Conservation (phyloP, 2,888 invertebrate genomes). For the Ectemnius cavifrons region DNA sequence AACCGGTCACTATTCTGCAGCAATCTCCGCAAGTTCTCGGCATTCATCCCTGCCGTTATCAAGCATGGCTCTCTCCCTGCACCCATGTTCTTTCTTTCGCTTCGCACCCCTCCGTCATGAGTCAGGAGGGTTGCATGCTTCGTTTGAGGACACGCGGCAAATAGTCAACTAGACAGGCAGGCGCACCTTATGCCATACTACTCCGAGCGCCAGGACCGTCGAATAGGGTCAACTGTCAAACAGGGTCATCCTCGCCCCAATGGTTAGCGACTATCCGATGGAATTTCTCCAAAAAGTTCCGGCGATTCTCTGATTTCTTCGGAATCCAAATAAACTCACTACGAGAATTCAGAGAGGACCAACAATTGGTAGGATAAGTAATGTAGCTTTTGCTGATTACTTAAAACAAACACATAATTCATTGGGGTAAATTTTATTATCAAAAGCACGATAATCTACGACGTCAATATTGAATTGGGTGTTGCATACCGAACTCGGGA, state of each 20-base stretch:
- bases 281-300: constrained; percentile 33
- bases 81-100: constrained; percentile 8
- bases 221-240: constrained; percentile 71
- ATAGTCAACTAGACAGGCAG: constrained; percentile 17
- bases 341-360: no score
- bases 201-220: constrained; percentile 54
- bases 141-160: constrained; percentile 22
- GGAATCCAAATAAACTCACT: background rate
- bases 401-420: background rate
- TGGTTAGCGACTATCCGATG: constrained; percentile 16
- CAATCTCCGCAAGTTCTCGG: constrained; percentile 34
- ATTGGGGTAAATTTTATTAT: background rate
- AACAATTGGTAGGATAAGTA: no score
- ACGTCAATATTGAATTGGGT: no score
- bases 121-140: constrained; percentile 14
- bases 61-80: no score
- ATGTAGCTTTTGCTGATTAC: no score
- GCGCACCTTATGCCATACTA: constrained; percentile 40
- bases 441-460: constrained; percentile 4
- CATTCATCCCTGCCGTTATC: constrained; percentile 15
- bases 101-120: constrained; percentile 11
- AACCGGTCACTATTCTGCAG: constrained; percentile 74
- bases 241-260: constrained; percentile 30
- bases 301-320: background rate
- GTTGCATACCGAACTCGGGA: background rate